A percentile compares a stretch with the other conserved stretches of the same genome.
These are phyloP conservation scores for Holacanthus passer DNA, from an alignment of 2,113 vertebrate species.

Conservation along the genomic window DNA sequence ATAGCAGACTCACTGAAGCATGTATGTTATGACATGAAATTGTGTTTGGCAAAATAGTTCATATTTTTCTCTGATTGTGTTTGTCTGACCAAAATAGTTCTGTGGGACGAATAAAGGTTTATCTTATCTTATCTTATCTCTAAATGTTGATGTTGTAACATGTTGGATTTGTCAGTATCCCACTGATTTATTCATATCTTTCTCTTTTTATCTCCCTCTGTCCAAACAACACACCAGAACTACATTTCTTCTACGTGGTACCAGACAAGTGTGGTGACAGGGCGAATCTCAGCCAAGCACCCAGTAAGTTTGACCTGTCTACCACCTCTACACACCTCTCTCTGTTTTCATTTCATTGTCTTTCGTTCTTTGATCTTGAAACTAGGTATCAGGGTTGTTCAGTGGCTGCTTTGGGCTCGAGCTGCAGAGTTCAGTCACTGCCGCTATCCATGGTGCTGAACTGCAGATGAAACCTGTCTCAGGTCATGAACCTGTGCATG, in stretches of 20 bases:
- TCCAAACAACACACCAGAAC: constrained; percentile 61
- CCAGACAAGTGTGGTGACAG: constrained; percentile 90
- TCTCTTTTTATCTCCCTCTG: constrained; percentile 65
- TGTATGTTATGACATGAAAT: neutral
- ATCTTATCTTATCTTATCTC: too few species aligned
- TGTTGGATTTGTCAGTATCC: neutral
- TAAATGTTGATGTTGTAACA: neutral
- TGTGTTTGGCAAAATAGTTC: neutral
- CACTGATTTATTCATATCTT: constrained; percentile 35
- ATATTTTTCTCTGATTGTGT: too few species aligned
- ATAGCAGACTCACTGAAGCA: neutral
- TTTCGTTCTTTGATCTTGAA: neutral
- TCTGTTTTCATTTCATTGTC: neutral
- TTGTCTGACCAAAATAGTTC: too few species aligned
- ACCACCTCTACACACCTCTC: neutral
- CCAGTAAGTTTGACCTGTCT: constrained; percentile 85
- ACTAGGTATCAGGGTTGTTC: neutral
- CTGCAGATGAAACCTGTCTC: neutral
- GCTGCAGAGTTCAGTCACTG: neutral
- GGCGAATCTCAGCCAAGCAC: constrained; percentile 90
- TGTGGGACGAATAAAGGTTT: too few species aligned
- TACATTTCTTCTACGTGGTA: constrained; percentile 82
- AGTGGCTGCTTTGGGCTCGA: neutral
- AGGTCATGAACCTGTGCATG: neutral
- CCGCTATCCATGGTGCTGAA: constrained; percentile 71